Conservation (phyloP, 2,113 vertebrate genomes). For the Cacatua alba region DNA sequence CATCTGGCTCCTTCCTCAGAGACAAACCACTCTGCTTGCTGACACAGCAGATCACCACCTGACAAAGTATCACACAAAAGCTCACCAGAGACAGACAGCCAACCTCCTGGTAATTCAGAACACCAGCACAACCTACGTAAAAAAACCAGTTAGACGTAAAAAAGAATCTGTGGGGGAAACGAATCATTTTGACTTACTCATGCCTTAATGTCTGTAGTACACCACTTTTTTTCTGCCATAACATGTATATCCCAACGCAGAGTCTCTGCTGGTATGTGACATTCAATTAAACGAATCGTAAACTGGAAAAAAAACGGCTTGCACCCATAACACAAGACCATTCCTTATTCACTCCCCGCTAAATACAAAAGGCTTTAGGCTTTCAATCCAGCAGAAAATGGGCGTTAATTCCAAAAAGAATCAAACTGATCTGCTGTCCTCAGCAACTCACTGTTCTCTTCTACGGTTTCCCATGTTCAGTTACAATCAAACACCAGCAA, state of each 20-base stretch:
- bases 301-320: neutral
- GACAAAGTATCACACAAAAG: neutral
- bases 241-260: neutral
- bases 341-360: too few species aligned
- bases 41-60: neutral
- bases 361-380: neutral
- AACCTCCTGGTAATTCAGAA: neutral
- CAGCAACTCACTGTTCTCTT: too few species aligned
- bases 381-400: rapidly evolving
- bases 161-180: neutral
- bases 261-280: neutral
- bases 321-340: rapidly evolving
- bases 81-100: rapidly evolving
- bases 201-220: rapidly evolving
- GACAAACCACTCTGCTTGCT: neutral
- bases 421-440: too few species aligned
- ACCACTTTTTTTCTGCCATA: neutral
- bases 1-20: neutral
- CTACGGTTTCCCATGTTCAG: rapidly evolving
- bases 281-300: neutral
- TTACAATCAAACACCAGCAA: rapidly evolving
- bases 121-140: neutral
- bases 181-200: rapidly evolving
- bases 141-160: neutral
- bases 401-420: neutral